phyloP scores from a whole-genome alignment of 2,888 invertebrate species.

The Nineta flava region DNA sequence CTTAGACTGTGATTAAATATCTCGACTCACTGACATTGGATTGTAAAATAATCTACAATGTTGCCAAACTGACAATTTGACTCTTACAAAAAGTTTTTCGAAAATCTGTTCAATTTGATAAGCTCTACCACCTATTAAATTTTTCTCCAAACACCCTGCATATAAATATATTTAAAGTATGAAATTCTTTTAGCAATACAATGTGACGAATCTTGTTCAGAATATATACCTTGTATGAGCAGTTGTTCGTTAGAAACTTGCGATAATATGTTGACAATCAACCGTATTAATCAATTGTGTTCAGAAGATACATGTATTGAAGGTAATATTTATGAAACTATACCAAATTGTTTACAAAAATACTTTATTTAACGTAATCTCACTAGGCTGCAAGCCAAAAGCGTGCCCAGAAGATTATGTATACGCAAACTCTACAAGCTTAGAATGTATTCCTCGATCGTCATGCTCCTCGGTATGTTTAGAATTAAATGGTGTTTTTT shows the following conservation, averaged over 20 bases:
- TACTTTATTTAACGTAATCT: background rate
- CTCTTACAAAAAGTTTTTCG: too few species aligned
- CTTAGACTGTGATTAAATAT: too few species aligned
- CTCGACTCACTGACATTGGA: too few species aligned
- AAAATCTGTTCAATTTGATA: too few species aligned
- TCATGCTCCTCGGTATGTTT: conserved; percentile 56
- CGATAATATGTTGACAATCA: conserved; percentile 55
- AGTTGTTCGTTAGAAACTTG: conserved; percentile 75
- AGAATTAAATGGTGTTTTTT: conserved; percentile 45
- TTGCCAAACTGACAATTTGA: too few species aligned
- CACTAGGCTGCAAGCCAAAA: conserved; percentile 53
- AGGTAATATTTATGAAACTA: conserved; percentile 29
- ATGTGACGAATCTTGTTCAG: conserved; percentile 66
- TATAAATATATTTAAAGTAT: too few species aligned
- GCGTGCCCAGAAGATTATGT: conserved; percentile 58
- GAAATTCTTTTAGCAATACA: conserved; percentile 52
- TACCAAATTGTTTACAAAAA: background rate
- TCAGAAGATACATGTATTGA: conserved; percentile 63
- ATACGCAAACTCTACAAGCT: conserved; percentile 48
- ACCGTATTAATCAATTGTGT: conserved; percentile 45
- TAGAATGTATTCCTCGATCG: conserved; percentile 57
- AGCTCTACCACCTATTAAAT: too few species aligned
- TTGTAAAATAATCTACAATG: too few species aligned
- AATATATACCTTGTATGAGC: conserved; percentile 66
- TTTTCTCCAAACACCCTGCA: too few species aligned